Percentiles rank a stretch among this genome's conserved stretches.
These are phyloP conservation scores for Austrolebias charrua DNA, from an alignment of 2,797 vertebrate species.

Conservation along the genomic window DNA sequence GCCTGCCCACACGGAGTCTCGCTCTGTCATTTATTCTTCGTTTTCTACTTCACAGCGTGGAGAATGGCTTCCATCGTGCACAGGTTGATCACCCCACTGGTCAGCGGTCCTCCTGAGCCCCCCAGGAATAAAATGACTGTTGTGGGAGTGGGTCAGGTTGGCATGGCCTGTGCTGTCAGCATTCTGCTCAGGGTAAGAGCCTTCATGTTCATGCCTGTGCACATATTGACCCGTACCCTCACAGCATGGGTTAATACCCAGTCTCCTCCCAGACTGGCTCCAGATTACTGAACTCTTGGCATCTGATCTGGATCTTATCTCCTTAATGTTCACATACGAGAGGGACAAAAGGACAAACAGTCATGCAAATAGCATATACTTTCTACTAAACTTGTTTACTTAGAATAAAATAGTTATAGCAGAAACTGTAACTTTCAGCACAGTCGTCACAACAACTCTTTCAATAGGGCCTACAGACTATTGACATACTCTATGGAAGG, in stretches of 20 bases:
- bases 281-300: slow-evolving; percentile 52
- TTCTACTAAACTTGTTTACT: background rate
- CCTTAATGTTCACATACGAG: slow-evolving; percentile 12
- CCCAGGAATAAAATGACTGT: slow-evolving; percentile 83
- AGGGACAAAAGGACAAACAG: background rate
- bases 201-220: slow-evolving; percentile 12
- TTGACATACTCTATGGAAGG: too few species aligned
- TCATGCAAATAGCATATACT: slow-evolving; percentile 9
- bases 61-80: slow-evolving; percentile 87
- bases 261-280: slow-evolving; percentile 38
- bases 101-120: slow-evolving; percentile 39
- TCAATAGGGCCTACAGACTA: too few species aligned
- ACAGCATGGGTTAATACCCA: slow-evolving; percentile 37
- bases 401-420: background rate
- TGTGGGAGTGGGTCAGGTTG: slow-evolving; percentile 83
- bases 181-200: slow-evolving; percentile 79
- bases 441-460: too few species aligned
- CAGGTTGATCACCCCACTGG: slow-evolving; percentile 81
- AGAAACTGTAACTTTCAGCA: background rate
- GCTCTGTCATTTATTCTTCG: background rate
- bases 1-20: too few species aligned
- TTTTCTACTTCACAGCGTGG: slow-evolving; percentile 35
- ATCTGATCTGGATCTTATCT: slow-evolving; percentile 48
- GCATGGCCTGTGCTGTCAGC: slow-evolving; percentile 83
- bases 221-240: slow-evolving; percentile 28